Conservation (phyloP, 2,797 vertebrate genomes). For the Parambassis ranga region DNA sequence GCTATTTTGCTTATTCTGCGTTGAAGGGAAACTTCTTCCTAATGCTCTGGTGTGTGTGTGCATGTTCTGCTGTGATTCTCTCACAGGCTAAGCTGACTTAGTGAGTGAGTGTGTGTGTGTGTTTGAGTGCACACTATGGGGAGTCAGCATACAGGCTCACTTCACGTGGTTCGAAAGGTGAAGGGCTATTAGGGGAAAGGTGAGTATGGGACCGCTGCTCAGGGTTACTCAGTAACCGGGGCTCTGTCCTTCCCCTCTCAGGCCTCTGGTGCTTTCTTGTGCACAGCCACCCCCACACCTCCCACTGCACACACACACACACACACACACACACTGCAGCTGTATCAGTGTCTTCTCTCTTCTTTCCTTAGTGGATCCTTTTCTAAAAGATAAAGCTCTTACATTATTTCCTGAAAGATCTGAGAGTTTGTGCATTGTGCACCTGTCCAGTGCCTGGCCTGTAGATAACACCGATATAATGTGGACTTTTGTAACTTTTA, state of each 20-base stretch:
- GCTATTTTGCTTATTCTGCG: background rate
- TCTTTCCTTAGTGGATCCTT: background rate
- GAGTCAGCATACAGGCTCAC: slow-evolving; percentile 68
- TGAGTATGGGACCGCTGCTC: slow-evolving; percentile 73
- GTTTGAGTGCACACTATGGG: slow-evolving; percentile 60
- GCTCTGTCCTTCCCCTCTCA: slow-evolving; percentile 54
- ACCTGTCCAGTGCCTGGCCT: too few relatives aligned
- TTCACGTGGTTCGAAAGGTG: slow-evolving; percentile 79
- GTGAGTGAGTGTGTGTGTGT: slow-evolving; percentile 36
- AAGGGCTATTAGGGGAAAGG: slow-evolving; percentile 84
- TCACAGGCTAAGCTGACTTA: slow-evolving; percentile 37
- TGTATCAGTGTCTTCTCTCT: background rate
- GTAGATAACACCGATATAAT: too few relatives aligned
- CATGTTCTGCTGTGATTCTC: slow-evolving; percentile 30
- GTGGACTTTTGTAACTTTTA: too few relatives aligned
- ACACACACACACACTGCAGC: background rate
- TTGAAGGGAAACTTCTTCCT: slow-evolving; percentile 19
- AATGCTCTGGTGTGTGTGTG: slow-evolving; percentile 14
- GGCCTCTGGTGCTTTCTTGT: slow-evolving; percentile 48
- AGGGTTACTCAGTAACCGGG: slow-evolving; percentile 81
- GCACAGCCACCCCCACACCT: slow-evolving; percentile 19
- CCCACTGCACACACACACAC: too few relatives aligned
- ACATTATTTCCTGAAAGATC: background rate
- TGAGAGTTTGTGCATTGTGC: background rate
- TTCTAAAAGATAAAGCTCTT: background rate